Evolutionary conservation across 2,888 invertebrate species (phyloP).

Genomic region (Metalampra italica): DNA sequence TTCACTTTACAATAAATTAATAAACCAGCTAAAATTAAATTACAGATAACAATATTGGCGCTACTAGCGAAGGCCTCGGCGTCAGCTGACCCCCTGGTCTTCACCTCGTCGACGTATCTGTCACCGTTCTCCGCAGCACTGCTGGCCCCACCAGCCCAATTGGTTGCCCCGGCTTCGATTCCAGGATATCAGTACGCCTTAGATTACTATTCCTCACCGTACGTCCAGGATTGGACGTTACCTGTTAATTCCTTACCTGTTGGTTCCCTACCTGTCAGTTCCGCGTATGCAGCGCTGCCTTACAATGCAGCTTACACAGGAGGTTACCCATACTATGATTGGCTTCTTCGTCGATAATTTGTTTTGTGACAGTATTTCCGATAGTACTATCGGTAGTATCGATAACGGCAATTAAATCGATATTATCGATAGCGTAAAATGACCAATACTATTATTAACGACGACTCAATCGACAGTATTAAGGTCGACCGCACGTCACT

Average conservation of each 20-base stretch:
- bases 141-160: not conserved
- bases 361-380: too few relatives aligned
- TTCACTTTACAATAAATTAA: not conserved
- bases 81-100: conserved; percentile 29
- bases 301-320: not conserved
- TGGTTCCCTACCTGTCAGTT: not conserved
- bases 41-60: conserved; percentile 38
- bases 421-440: too few relatives aligned
- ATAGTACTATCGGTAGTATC: too few relatives aligned
- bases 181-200: not conserved
- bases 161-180: not conserved
- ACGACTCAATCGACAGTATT: too few relatives aligned
- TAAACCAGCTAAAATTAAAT: not conserved
- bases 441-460: too few relatives aligned
- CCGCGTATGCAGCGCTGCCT: not conserved
- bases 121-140: not conserved
- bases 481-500: too few relatives aligned
- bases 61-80: conserved; percentile 30
- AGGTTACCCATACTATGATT: conserved; percentile 16
- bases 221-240: conserved; percentile 10
- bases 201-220: not conserved
- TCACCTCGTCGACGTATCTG: conserved; percentile 9
- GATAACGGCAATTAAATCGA: too few relatives aligned
- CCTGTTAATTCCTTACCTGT: not conserved
- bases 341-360: conserved; percentile 10